Evolutionary conservation across 2,888 invertebrate species (phyloP).

Genomic region (Netelia virgata): DNA sequence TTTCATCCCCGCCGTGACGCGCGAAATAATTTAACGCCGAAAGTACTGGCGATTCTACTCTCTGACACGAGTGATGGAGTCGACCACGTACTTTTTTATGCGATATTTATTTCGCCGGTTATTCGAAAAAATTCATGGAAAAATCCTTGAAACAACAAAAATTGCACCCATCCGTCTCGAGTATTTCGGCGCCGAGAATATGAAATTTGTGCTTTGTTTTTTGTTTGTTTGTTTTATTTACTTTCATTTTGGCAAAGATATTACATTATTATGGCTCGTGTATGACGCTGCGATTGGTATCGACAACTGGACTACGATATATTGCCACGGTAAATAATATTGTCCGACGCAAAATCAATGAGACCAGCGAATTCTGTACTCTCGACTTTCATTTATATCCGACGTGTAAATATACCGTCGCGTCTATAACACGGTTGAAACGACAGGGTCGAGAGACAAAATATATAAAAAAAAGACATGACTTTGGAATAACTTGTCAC

Average conservation of each 20-base stretch:
- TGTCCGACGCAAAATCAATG: slow-evolving; percentile 82
- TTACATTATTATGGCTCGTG: slow-evolving; percentile 80
- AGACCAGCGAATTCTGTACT: slow-evolving; percentile 74
- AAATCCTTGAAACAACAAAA: slow-evolving; percentile 35
- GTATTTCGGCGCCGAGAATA: background rate
- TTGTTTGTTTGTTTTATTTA: slow-evolving; percentile 67
- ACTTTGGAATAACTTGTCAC: background rate
- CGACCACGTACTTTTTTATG: slow-evolving; percentile 75
- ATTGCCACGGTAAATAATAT: slow-evolving; percentile 81
- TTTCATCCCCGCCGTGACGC: slow-evolving; percentile 70
- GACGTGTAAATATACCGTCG: slow-evolving; percentile 52
- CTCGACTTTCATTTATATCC: slow-evolving; percentile 78
- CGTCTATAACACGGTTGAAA: slow-evolving; percentile 23
- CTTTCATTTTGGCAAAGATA: slow-evolving; percentile 77
- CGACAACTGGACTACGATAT: slow-evolving; percentile 80
- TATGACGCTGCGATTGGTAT: slow-evolving; percentile 83
- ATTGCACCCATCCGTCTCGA: slow-evolving; percentile 13
- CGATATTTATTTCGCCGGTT: slow-evolving; percentile 77
- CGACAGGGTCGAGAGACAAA: background rate
- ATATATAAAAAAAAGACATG: background rate
- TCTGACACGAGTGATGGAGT: slow-evolving; percentile 72
- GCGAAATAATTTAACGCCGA: slow-evolving; percentile 80
- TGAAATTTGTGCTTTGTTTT: background rate
- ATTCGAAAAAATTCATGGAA: slow-evolving; percentile 58
- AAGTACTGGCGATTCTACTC: slow-evolving; percentile 75